phyloP scores from a whole-genome alignment of 2,888 invertebrate species.

The Uropetala carovei region DNA sequence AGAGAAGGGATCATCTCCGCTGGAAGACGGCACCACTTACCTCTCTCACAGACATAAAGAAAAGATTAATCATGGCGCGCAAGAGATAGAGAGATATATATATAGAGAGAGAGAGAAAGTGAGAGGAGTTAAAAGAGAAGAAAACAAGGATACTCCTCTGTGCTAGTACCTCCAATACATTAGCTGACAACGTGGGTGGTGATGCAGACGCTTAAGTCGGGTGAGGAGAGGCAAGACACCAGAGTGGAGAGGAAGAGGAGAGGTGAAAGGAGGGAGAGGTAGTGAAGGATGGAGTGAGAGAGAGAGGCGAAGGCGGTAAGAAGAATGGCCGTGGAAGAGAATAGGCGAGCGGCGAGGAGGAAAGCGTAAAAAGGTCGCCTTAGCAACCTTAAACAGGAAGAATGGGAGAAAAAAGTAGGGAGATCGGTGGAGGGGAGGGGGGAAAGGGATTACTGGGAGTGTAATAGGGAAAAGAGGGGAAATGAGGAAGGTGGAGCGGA shows the following conservation, averaged over 20 bases:
- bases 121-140: constrained; percentile 6
- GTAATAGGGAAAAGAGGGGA: constrained; percentile 54
- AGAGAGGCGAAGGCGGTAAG: not conserved
- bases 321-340: constrained; percentile 64
- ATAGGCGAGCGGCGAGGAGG: constrained; percentile 30
- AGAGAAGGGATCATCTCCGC: not conserved
- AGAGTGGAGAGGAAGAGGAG: constrained; percentile 31
- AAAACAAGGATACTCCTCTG: constrained; percentile 14
- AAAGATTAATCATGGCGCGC: constrained; percentile 11
- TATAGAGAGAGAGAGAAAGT: constrained; percentile 24
- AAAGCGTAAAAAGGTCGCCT: constrained; percentile 16
- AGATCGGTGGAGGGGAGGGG: too few species aligned
- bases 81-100: constrained; percentile 12
- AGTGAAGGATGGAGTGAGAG: constrained; percentile 5
- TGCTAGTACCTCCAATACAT: constrained; percentile 59
- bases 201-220: constrained; percentile 53
- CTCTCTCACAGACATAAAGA: not conserved
- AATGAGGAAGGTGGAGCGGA: not conserved
- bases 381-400: constrained; percentile 38
- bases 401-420: not conserved
- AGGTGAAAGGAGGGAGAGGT: not conserved
- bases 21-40: not conserved
- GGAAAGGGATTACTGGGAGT: constrained; percentile 3
- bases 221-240: constrained; percentile 11
- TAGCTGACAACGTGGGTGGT: constrained; percentile 63